Base-by-base conservation (phyloP, 2,797 vertebrate species). In the Chrysolophus pictus region DNA sequence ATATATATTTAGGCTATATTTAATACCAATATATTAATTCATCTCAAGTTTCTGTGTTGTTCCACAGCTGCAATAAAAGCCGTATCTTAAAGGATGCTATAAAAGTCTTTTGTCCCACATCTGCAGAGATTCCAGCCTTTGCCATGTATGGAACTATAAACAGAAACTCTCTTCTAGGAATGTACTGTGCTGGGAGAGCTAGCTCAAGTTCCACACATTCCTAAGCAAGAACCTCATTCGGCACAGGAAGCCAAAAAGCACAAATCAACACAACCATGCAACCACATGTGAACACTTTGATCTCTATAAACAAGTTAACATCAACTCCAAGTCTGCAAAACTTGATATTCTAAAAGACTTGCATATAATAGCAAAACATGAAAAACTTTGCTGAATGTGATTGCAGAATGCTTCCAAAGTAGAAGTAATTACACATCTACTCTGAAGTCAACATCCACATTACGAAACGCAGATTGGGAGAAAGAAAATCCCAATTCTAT, bases 151-250 rank as follows among this genome's bases (percentile, higher is more conserved):
- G 95, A 85, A 75, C 81, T 94, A 84, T 87, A 94, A 96, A 96
- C 91, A 97, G 94, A 96, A 95, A 84, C 91, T 90, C 88, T 87
- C 88, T 93, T 89, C 85, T 70, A 95, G 90, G 94, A 96, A 96
- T 93, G 83, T 7, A 7, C 69, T 96, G 37, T 29, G 84, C 91
- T 51, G 78, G 83, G 55, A 88, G 68, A 91, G 28, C 0, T 0
- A 84, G 41, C n/a, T 29, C 31, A 33, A 79, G 95, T 94, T 96
- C 94, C 95, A 92, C 81, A 42, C 96, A 94, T 97, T 96, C 96
- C 91, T 96, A 64, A 90, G 62, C 63, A 80, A 94, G 78, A 95
- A 67, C 51, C 84, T 96, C 95, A 95, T 60, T 62, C 65, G 44
- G 63, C 64, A 80, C 81, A 91, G 92, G 92, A 96, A 93, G 91